Base-by-base conservation (phyloP, 1,140 invertebrate species). In the Globodera rostochiensis region DNA sequence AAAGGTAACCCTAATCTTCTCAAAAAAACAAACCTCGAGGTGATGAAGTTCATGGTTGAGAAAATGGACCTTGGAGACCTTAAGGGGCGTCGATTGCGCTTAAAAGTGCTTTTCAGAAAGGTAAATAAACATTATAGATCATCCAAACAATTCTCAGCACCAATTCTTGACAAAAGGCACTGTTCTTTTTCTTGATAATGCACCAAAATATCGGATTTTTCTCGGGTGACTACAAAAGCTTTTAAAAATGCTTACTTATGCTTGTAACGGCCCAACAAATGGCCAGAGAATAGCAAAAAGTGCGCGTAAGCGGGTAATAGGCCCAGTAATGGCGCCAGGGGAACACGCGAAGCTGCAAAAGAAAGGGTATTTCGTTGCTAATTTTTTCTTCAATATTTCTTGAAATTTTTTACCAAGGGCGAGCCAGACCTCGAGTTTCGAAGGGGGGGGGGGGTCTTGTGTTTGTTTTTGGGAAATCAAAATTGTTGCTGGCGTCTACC, bases 241-340 rank as follows among this genome's bases (percentile, higher is more conserved):
- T 36, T 36, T 1, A 36, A 36, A 36, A 36, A 36, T 0, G 36
- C 57, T 60, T 0, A 60, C 57, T 60, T 15, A 60, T 60, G 15
- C 57, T 60, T 15, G 57, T 66, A 36, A 25, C 60, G 67, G 15
- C 5, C 13, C 70, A 77, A 77, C 45, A n/a, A 47, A 25, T 47
- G 49, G 3, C 70, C 60, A 66, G 36, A 19, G 36, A 60, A 47
- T 66, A 13, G 46, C 25, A 46, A 49, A 78, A 21, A 67, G 36
- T 46, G 53, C 64, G 49, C 15, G 11, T 8, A 78, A 36, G 2
- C 36, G 64, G 49, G 47, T 15, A 21, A 49, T 19, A 78, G 5
- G 53, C 66, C 76, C 76, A 78, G 49, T 67, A 69, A 78, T 78
- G 76, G 6, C 76, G 76, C 66, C 70, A 78, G 7, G 53, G 53